These are phyloP conservation scores for Manis crassicaudata DNA, from an alignment of 2,797 vertebrate genomes.

Conservation along the genomic window DNA sequence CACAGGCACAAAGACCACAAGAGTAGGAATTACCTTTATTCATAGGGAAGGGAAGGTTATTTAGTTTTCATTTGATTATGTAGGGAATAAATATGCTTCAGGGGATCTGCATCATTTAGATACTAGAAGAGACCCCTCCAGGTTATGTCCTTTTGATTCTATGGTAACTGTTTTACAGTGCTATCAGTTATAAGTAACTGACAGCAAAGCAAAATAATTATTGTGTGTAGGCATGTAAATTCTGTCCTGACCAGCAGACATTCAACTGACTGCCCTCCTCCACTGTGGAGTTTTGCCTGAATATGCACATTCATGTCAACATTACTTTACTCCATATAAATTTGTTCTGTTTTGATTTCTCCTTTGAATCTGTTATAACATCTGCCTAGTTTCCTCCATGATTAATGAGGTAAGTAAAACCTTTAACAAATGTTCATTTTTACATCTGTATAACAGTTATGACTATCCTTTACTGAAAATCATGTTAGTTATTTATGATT, in stretches of 20 bases:
- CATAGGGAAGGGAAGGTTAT: neutral
- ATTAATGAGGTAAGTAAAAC: neutral
- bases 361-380: conserved; percentile 11
- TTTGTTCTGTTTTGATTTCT: conserved; percentile 14
- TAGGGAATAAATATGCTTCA: neutral
- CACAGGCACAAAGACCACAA: neutral
- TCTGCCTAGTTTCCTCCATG: neutral
- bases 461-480: neutral
- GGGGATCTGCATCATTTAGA: neutral
- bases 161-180: neutral
- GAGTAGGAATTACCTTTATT: neutral
- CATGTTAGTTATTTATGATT: neutral
- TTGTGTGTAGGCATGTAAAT: neutral
- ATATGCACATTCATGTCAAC: neutral
- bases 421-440: neutral
- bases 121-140: neutral
- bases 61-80: neutral
- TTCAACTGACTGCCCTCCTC: neutral
- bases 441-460: neutral
- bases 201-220: neutral
- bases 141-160: neutral
- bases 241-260: neutral
- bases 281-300: neutral
- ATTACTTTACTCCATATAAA: neutral
- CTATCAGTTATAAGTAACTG: neutral